phyloP scores from a whole-genome alignment of 2,888 invertebrate genomes.

The Melanostoma scalare region DNA sequence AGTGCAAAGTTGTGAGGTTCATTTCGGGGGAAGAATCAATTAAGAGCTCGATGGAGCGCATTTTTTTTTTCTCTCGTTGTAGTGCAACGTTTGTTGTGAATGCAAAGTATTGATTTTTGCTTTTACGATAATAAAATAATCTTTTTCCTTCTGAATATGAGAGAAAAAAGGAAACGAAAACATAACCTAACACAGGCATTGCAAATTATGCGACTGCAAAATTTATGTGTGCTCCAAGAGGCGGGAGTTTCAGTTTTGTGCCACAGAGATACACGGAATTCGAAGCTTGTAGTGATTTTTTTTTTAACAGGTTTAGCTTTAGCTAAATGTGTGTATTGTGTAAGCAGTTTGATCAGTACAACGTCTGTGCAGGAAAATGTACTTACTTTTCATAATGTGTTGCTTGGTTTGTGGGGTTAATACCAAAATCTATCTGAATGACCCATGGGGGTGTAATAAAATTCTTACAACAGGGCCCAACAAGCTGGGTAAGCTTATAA shows the following conservation, averaged over 20 bases:
- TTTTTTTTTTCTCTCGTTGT: slow-evolving; percentile 13
- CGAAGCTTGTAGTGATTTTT: neutral
- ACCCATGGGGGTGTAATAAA: too few relatives aligned
- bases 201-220: slow-evolving; percentile 23
- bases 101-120: slow-evolving; percentile 70
- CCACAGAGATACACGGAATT: too few relatives aligned
- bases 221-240: slow-evolving; percentile 18
- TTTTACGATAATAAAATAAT: slow-evolving; percentile 51
- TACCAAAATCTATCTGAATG: too few relatives aligned
- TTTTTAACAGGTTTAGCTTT: neutral
- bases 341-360: too few relatives aligned
- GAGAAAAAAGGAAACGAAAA: slow-evolving; percentile 28
- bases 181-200: slow-evolving; percentile 48
- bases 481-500: too few relatives aligned
- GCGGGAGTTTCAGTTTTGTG: slow-evolving; percentile 45
- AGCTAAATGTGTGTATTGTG: too few relatives aligned
- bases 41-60: slow-evolving; percentile 26
- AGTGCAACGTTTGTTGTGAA: slow-evolving; percentile 55
- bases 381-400: too few relatives aligned
- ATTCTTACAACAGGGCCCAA: too few relatives aligned
- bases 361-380: too few relatives aligned
- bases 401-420: too few relatives aligned
- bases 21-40: slow-evolving; percentile 51
- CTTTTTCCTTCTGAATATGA: slow-evolving; percentile 14
- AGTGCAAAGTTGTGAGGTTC: slow-evolving; percentile 14